Evolutionary conservation across 92 coral and sea anemone genomes (phyloP).

Genomic region (Epizoanthus ramosus): DNA sequence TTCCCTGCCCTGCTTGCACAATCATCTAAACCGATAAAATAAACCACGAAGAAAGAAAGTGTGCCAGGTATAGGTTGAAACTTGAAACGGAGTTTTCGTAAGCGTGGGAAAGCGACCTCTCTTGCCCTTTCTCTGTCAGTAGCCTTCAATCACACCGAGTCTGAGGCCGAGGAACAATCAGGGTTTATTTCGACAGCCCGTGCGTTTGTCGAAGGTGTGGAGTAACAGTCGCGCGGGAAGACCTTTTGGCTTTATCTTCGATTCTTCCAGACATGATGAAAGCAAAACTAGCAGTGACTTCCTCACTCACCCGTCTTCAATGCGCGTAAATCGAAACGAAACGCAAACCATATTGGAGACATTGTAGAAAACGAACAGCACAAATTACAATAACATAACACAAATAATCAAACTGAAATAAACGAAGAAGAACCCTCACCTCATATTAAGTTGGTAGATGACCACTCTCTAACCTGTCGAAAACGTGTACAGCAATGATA

Average conservation of each 20-base stretch:
- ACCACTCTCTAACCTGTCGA: background rate
- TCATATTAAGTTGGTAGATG: slow-evolving; percentile 6
- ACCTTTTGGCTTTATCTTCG: background rate
- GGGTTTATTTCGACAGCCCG: background rate
- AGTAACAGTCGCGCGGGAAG: slow-evolving; percentile 8
- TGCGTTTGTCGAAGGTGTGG: slow-evolving; percentile 10
- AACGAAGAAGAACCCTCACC: slow-evolving; percentile 18
- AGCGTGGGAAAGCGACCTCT: slow-evolving; percentile 48
- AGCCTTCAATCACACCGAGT: slow-evolving; percentile 9
- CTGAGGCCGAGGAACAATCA: background rate
- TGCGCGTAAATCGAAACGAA: background rate
- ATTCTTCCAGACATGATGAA: slow-evolving; percentile 3
- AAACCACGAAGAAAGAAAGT: background rate
- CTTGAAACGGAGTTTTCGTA: slow-evolving; percentile 15
- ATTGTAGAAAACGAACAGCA: background rate
- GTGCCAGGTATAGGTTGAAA: background rate
- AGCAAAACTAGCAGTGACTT: background rate
- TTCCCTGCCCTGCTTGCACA: slow-evolving; percentile 16
- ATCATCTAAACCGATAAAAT: slow-evolving; percentile 31
- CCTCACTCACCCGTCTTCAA: background rate
- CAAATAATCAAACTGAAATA: background rate
- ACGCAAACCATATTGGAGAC: background rate
- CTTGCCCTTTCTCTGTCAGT: slow-evolving; percentile 1
- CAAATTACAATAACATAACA: background rate
- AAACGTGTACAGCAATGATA: background rate